A percentile compares a stretch with the other conserved stretches of the same genome.
These are phyloP conservation scores for Hippoglossus hippoglossus DNA, from an alignment of 2,797 vertebrate species.

Conservation along the genomic window DNA sequence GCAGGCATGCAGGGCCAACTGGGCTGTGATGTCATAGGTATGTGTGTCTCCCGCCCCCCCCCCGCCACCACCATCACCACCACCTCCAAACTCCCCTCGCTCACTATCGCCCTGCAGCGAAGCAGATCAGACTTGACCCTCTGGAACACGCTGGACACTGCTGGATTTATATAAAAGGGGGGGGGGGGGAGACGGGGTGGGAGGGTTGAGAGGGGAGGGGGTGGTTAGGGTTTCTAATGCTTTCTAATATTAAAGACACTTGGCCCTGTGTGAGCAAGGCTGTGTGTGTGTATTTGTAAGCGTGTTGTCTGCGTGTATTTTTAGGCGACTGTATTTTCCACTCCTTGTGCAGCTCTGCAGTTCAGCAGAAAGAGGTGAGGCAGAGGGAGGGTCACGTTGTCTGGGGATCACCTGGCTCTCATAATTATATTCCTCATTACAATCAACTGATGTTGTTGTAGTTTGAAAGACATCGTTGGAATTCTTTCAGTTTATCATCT, in stretches of 20 bases:
- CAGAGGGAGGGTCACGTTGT: constrained; percentile 1
- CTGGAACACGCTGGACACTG: constrained; percentile 50
- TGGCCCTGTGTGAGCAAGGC: constrained; percentile 23
- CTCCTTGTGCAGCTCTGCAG: constrained; percentile 82
- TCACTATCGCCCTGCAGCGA: constrained; percentile 38
- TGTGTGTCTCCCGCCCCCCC: constrained; percentile 30
- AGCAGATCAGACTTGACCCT: constrained; percentile 64
- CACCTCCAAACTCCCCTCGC: background rate
- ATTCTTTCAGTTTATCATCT: constrained; percentile 2
- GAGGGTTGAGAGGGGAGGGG: constrained; percentile 1
- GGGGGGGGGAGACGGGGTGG: background rate
- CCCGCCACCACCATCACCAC: background rate
- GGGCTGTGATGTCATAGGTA: constrained; percentile 72
- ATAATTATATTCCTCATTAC: constrained; percentile 29
- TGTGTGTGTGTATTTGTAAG: constrained; percentile 50
- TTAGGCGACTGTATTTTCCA: constrained; percentile 86
- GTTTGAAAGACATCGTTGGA: constrained; percentile 15
- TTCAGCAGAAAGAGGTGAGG: constrained; percentile 24
- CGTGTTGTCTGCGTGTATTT: constrained; percentile 81
- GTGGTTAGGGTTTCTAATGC: constrained; percentile 70
- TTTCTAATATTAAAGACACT: constrained; percentile 85
- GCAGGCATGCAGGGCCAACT: constrained; percentile 67
- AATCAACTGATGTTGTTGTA: constrained; percentile 6
- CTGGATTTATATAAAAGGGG: constrained; percentile 47
- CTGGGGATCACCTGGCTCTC: constrained; percentile 57